Evolutionary conservation across 1,140 invertebrate genomes (phyloP).

Genomic region (Drosophila cardini): DNA sequence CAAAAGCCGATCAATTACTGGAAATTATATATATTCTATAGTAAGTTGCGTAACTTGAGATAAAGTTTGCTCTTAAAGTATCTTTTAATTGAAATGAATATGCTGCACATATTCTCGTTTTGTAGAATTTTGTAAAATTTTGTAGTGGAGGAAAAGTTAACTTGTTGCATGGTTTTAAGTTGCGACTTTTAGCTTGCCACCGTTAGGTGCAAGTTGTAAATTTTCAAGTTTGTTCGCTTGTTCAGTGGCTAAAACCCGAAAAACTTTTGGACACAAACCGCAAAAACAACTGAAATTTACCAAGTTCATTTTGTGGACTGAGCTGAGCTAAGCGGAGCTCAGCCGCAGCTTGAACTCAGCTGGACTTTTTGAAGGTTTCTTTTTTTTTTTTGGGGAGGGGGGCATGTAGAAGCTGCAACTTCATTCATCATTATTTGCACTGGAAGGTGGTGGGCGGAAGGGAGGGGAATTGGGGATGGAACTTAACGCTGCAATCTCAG

Average conservation of each 20-base stretch:
- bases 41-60: not conserved
- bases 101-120: conserved; percentile 6
- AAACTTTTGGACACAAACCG: conserved; percentile 30
- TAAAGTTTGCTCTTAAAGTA: conserved; percentile 14
- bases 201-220: conserved; percentile 48
- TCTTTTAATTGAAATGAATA: conserved; percentile 56
- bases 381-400: conserved; percentile 12
- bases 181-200: conserved; percentile 29
- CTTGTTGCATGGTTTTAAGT: conserved; percentile 40
- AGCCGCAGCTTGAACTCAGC: conserved; percentile 46
- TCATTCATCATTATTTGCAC: conserved; percentile 64
- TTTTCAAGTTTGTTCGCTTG: conserved; percentile 37
- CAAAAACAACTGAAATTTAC: conserved; percentile 44
- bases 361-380: conserved; percentile 27
- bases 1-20: conserved; percentile 5
- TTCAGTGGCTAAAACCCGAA: conserved; percentile 13
- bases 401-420: conserved; percentile 11
- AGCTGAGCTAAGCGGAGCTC: conserved; percentile 41
- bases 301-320: conserved; percentile 47
- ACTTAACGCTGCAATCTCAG: conserved; percentile 1
- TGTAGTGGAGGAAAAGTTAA: conserved; percentile 25
- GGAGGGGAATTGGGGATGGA: not conserved
- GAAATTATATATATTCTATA: not conserved
- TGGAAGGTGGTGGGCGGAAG: not conserved
- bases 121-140: conserved; percentile 1